These are phyloP conservation scores for Silurus aristotelis DNA, from an alignment of 2,797 vertebrate species.

Conservation along the genomic window DNA sequence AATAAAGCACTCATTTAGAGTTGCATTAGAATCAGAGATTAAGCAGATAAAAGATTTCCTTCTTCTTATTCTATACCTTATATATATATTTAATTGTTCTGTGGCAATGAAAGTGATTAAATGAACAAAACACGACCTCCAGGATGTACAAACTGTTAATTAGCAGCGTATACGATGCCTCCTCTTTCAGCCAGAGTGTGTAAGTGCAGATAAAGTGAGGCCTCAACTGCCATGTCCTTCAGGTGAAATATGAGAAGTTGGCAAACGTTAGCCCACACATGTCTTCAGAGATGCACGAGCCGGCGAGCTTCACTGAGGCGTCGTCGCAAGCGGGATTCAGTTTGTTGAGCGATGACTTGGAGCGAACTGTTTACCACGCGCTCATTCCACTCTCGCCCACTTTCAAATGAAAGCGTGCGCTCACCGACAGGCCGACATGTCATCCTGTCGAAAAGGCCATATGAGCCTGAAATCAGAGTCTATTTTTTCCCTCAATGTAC, in stretches of 20 bases:
- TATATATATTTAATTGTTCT: not conserved
- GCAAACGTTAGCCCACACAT: slow-evolving; percentile 47
- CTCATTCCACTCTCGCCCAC: slow-evolving; percentile 37
- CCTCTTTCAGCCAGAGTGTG: not conserved
- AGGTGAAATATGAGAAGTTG: slow-evolving; percentile 48
- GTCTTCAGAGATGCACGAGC: slow-evolving; percentile 47
- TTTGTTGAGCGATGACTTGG: slow-evolving; percentile 49
- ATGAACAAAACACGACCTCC: not conserved
- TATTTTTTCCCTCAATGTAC: not conserved
- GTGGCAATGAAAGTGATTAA: not conserved
- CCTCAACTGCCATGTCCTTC: slow-evolving; percentile 46
- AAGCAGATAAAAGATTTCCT: not conserved
- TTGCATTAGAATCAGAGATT: not conserved
- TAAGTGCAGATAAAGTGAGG: slow-evolving; percentile 24
- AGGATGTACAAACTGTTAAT: not conserved
- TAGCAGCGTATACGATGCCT: not conserved
- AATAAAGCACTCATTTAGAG: not conserved
- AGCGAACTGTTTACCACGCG: slow-evolving; percentile 34
- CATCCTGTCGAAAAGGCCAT: slow-evolving; percentile 51
- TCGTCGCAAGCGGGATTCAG: slow-evolving; percentile 25
- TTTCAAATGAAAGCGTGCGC: slow-evolving; percentile 42
- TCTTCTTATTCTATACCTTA: not conserved
- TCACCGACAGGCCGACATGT: slow-evolving; percentile 50
- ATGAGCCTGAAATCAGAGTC: slow-evolving; percentile 40
- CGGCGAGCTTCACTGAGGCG: slow-evolving; percentile 2